phyloP scores from a whole-genome alignment of 2,797 vertebrate species.

The Myotis planiceps region DNA sequence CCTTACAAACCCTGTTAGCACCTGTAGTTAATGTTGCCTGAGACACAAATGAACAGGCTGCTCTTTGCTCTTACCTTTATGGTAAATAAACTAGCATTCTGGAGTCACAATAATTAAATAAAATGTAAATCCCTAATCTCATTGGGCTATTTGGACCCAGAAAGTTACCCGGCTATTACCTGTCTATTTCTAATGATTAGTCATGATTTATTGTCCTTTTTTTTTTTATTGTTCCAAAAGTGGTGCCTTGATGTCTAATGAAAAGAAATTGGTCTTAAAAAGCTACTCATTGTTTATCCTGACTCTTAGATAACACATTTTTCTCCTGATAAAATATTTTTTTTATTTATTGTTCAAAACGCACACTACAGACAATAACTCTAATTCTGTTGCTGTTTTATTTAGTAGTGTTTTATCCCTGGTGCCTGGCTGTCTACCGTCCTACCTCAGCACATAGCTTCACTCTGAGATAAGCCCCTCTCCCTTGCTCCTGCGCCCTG shows the following conservation, averaged over 20 bases:
- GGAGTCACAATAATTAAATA: slow-evolving; percentile 88
- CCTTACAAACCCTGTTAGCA: slow-evolving; percentile 82
- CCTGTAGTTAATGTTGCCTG: slow-evolving; percentile 87
- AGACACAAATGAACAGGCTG: slow-evolving; percentile 81
- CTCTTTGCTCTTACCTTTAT: slow-evolving; percentile 87
- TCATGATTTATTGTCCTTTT: slow-evolving; percentile 90
- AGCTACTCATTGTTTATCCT: slow-evolving; percentile 91
- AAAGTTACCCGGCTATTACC: slow-evolving; percentile 91
- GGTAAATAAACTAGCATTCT: slow-evolving; percentile 87
- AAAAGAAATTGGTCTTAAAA: slow-evolving; percentile 92
- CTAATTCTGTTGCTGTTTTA: slow-evolving; percentile 90
- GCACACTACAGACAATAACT: slow-evolving; percentile 90
- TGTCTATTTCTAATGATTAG: slow-evolving; percentile 91
- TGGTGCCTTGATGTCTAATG: slow-evolving; percentile 98
- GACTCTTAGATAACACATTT: slow-evolving; percentile 94
- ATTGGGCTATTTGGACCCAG: slow-evolving; percentile 88
- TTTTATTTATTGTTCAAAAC: slow-evolving; percentile 97
- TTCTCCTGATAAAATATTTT: slow-evolving; percentile 96
- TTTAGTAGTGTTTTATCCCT: slow-evolving; percentile 91
- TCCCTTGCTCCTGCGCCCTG: slow-evolving; percentile 88
- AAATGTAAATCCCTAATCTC: slow-evolving; percentile 90
- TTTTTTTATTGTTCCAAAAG: slow-evolving; percentile 91
- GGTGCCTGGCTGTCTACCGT: slow-evolving; percentile 98
- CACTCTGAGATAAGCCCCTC: slow-evolving; percentile 96
- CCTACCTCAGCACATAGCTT: slow-evolving; percentile 99